These are phyloP conservation scores for Heliconius erato DNA, from an alignment of 2,888 invertebrate genomes.

Conservation along the genomic window DNA sequence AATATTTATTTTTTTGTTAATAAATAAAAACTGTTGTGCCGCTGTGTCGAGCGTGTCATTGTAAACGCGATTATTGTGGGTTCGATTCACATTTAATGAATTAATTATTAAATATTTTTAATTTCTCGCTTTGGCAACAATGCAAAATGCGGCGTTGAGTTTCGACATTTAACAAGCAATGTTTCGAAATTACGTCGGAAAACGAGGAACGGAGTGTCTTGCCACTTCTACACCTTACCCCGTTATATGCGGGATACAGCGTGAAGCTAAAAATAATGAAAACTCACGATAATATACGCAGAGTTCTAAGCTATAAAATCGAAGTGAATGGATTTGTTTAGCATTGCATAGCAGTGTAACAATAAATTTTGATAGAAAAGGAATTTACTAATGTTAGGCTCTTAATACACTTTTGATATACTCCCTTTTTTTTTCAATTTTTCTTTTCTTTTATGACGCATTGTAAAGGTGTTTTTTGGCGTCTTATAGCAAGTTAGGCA, in stretches of 20 bases:
- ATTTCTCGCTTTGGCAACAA: not conserved
- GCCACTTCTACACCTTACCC: not conserved
- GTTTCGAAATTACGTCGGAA: not conserved
- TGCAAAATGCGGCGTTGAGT: not conserved
- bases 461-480: not conserved
- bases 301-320: slow-evolving; percentile 12
- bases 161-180: not conserved
- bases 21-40: no score
- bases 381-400: slow-evolving; percentile 35
- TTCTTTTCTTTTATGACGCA: not conserved
- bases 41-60: no score
- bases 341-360: slow-evolving; percentile 17
- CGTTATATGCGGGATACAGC: not conserved
- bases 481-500: no score
- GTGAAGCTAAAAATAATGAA: not conserved
- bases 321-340: not conserved
- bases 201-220: not conserved
- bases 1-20: no score
- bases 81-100: not conserved
- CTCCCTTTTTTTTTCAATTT: not conserved
- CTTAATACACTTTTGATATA: slow-evolving; percentile 18
- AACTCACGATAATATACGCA: not conserved
- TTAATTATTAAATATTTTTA: not conserved
- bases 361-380: slow-evolving; percentile 22
- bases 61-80: not conserved